Percentiles rank a stretch among this genome's conserved stretches.
Evolutionary conservation across 2,888 invertebrate species (phyloP).

Genomic region (Orchesellides sinensis): DNA sequence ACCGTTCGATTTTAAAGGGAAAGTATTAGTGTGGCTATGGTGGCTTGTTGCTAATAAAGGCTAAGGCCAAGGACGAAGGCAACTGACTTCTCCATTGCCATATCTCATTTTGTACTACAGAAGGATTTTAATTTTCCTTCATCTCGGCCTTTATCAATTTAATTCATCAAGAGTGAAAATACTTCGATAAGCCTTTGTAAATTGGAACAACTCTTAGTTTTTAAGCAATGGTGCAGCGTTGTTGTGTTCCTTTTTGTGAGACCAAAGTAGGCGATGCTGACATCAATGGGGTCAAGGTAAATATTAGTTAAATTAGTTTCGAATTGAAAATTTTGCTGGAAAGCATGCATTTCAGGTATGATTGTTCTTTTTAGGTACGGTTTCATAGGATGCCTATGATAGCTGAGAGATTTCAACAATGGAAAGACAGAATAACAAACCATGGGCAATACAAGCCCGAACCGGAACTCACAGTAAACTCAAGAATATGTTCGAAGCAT

Average conservation of each 20-base stretch:
- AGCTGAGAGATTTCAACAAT: constrained; percentile 58
- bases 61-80: constrained; percentile 18
- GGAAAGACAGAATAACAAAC: constrained; percentile 66
- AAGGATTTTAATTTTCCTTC: too few species aligned
- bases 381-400: constrained; percentile 70
- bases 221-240: constrained; percentile 71
- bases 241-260: constrained; percentile 70
- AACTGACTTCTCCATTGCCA: neutral
- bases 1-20: neutral
- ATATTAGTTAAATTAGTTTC: neutral
- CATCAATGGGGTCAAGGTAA: constrained; percentile 61
- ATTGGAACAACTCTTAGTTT: neutral
- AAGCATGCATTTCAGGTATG: neutral
- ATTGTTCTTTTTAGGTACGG: constrained; percentile 56
- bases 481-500: constrained; percentile 70
- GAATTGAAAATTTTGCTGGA: neutral
- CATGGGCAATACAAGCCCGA: constrained; percentile 60
- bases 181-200: too few species aligned
- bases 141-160: neutral
- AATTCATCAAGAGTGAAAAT: neutral
- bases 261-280: constrained; percentile 71
- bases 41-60: neutral
- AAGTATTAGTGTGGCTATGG: neutral
- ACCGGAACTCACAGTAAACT: constrained; percentile 63
- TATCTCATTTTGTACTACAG: neutral